Evolutionary conservation across 2,888 invertebrate species (phyloP).

Genomic region (Brachypterus glaber): DNA sequence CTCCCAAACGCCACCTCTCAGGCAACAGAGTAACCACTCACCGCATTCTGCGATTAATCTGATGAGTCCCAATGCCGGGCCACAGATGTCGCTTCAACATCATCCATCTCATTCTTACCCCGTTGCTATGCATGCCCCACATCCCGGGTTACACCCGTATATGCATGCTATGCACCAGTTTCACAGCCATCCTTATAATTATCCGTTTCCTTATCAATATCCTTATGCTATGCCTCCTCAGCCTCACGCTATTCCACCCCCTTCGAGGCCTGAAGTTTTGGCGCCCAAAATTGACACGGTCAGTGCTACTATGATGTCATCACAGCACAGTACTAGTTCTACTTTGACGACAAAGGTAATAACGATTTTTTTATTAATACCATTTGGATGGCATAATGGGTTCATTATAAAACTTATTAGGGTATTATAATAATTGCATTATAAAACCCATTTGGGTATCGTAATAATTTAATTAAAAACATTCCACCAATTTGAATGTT

Average conservation of each 20-base stretch:
- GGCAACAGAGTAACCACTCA: conserved; percentile 35
- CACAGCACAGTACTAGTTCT: conserved; percentile 61
- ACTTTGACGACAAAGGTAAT: conserved; percentile 65
- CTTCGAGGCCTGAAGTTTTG: conserved; percentile 23
- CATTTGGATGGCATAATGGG: too few relatives aligned
- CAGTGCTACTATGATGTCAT: conserved; percentile 57
- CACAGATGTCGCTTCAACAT: conserved; percentile 50
- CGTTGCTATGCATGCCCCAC: conserved; percentile 57
- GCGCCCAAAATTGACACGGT: conserved; percentile 43
- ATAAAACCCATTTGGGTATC: too few relatives aligned
- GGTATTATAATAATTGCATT: too few relatives aligned
- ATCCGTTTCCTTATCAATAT: conserved; percentile 53
- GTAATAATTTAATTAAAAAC: too few relatives aligned
- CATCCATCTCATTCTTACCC: conserved; percentile 57
- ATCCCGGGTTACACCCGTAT: conserved; percentile 59
- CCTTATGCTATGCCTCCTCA: conserved; percentile 66
- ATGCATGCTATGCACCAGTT: conserved; percentile 52
- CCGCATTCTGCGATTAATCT: conserved; percentile 53
- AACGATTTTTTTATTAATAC: too few relatives aligned
- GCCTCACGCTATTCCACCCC: conserved; percentile 60
- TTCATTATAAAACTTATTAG: too few relatives aligned
- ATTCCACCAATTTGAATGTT: too few relatives aligned
- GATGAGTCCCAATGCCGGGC: conserved; percentile 45
- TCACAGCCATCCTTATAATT: conserved; percentile 59
- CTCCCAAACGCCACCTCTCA: conserved; percentile 41